phyloP scores from a whole-genome alignment of 1,140 invertebrate genomes.

The Cotesia vestalis region DNA sequence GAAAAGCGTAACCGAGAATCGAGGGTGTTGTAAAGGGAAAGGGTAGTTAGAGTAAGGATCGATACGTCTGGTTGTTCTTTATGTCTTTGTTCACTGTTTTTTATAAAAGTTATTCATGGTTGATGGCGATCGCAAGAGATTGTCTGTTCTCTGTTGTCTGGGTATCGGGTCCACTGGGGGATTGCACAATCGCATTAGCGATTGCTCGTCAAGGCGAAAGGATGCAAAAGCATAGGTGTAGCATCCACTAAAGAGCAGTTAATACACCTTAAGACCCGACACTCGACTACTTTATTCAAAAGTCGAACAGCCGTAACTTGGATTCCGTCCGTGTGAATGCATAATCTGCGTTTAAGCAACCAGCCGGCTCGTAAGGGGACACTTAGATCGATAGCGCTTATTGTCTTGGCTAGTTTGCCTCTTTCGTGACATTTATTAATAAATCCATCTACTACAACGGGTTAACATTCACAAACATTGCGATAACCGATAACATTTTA shows the following conservation, averaged over 20 bases:
- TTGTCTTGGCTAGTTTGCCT: not conserved
- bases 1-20: constrained; percentile 17
- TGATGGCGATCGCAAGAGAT: constrained; percentile 15
- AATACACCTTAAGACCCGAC: too few species aligned
- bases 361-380: constrained; percentile 1
- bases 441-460: too few species aligned
- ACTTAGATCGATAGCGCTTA: constrained; percentile 15
- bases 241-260: not conserved
- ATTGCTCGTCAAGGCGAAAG: constrained; percentile 22
- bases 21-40: not conserved
- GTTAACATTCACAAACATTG: too few species aligned
- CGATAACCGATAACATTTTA: too few species aligned
- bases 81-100: constrained; percentile 7
- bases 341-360: constrained; percentile 17
- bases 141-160: not conserved
- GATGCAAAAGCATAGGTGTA: constrained; percentile 22
- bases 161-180: constrained; percentile 10
- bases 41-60: constrained; percentile 19
- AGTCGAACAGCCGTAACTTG: not conserved
- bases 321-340: constrained; percentile 21
- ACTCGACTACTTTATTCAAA: not conserved
- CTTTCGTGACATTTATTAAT: constrained; percentile 15
- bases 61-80: constrained; percentile 13
- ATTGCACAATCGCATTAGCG: constrained; percentile 27
- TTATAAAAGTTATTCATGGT: constrained; percentile 4